A percentile compares a stretch with the other conserved stretches of the same genome.
These are phyloP conservation scores for Pomatorhinus ruficollis DNA, from an alignment of 2,113 vertebrate genomes.

Conservation along the genomic window DNA sequence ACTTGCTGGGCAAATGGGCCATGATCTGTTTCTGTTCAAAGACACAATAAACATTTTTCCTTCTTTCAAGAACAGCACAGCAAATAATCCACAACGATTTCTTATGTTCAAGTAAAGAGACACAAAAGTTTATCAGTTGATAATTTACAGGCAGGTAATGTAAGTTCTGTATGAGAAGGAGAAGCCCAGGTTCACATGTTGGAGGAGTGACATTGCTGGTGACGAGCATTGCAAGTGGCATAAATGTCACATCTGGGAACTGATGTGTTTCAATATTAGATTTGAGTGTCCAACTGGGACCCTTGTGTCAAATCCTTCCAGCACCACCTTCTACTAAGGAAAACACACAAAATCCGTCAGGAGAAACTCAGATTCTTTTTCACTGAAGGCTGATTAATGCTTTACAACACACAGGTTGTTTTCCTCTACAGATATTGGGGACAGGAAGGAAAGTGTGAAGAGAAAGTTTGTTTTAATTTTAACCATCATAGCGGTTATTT, in stretches of 20 bases:
- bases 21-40: neutral
- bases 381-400: neutral
- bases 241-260: neutral
- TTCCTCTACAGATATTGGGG: neutral
- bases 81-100: neutral
- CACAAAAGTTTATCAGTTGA: neutral
- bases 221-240: neutral
- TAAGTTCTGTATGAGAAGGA: neutral
- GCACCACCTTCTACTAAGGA: neutral
- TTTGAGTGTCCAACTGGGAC: neutral
- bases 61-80: neutral
- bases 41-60: neutral
- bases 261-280: neutral
- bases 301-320: neutral
- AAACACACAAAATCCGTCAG: neutral
- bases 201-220: neutral
- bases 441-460: neutral
- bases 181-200: neutral
- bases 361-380: neutral
- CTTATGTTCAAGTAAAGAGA: neutral
- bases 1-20: neutral
- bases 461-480: neutral
- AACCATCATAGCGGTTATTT: rapidly evolving
- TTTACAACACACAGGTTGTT: neutral
- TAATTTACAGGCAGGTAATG: neutral